Evolutionary conservation across 1,140 invertebrate species (phyloP), one percentile per base, ranked within the genome.

Genomic region (Caenorhabditis brenneri): DNA sequence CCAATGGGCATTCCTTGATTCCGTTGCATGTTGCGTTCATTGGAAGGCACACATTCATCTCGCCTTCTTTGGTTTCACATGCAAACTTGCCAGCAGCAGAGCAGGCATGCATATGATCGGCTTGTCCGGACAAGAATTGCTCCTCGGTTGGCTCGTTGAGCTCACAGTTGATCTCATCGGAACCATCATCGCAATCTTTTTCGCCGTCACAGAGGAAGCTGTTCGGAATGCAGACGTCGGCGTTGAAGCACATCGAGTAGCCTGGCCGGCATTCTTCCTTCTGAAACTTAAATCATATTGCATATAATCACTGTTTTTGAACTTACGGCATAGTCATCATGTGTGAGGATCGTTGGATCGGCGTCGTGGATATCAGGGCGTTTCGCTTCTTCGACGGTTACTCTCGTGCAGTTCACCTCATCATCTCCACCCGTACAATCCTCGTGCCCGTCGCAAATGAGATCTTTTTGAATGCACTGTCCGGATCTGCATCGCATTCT

Each of bases 341-440:
- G 16, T 22, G 33, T 19, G 19, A 53, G 78, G 19, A 42, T 22
- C 3, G 39, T 51, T 29, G 36, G 60, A 39, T 53, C 49, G 9
- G 27, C 49, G 27, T 22, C 29, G 36, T 24, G 39, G n/a, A 15
- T 12, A 6, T 22, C 22, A 2, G 15, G 22, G 19, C 10, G 24
- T n/a, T 55, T 19, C 51, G 39, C 22, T 33, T 51, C 42, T 10
- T 46, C 22, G 46, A 31, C 27, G 80, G 15, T 33, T 22, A 3
- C 19, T 46, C 42, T 58, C 29, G 27, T 74, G 51, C 82, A 83
- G 31, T 65, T 48, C 31, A 51, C 36, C 22, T 85, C 84, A 82
- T 85, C 84, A 10, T 85, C 84, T 33, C 80, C 80, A 2, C 55
- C 80, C 0, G 84, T 36, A 42, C 84, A 85, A 36, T 85, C 84